Percentiles rank a stretch among this genome's conserved stretches.
Conservation (phyloP, 2,797 vertebrate genomes). For the Lophius americanus region DNA sequence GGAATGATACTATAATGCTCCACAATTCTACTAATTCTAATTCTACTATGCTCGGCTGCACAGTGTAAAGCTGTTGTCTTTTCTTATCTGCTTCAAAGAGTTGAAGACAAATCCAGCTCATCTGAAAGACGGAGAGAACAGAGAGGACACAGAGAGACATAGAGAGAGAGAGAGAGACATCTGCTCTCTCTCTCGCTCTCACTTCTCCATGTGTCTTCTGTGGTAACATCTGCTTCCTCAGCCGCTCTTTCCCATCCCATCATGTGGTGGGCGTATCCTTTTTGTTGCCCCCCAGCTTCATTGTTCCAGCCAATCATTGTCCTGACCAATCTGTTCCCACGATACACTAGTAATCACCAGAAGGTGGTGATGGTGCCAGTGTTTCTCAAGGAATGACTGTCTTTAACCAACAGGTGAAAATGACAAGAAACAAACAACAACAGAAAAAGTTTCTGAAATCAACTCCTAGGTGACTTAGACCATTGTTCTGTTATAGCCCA, state of each 20-base stretch:
- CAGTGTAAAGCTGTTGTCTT: slow-evolving; percentile 36
- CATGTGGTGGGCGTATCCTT: slow-evolving; percentile 93
- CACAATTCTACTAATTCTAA: too few relatives aligned
- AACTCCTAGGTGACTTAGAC: slow-evolving; percentile 4
- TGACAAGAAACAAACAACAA: slow-evolving; percentile 68
- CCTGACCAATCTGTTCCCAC: slow-evolving; percentile 90
- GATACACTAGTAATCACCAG: slow-evolving; percentile 85
- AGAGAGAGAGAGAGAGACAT: slow-evolving; percentile 50
- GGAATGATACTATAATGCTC: not conserved
- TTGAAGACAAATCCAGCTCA: slow-evolving; percentile 19
- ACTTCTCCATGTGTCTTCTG: slow-evolving; percentile 72
- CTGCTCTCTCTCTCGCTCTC: slow-evolving; percentile 48
- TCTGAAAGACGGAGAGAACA: slow-evolving; percentile 14
- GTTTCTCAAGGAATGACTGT: slow-evolving; percentile 78
- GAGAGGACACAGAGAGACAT: slow-evolving; percentile 34
- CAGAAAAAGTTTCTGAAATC: slow-evolving; percentile 7
- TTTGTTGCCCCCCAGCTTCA: slow-evolving; percentile 82
- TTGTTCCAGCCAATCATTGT: slow-evolving; percentile 95
- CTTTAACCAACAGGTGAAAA: slow-evolving; percentile 72
- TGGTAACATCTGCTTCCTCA: slow-evolving; percentile 97
- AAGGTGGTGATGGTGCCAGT: slow-evolving; percentile 77
- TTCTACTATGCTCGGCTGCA: slow-evolving; percentile 5
- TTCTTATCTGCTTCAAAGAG: slow-evolving; percentile 61
- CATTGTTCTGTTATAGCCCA: not conserved
- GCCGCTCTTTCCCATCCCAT: slow-evolving; percentile 93